Evolutionary conservation across 2,888 invertebrate species (phyloP), one percentile per base, ranked within the genome.

Genomic region (Hydroisotoma schaefferi): DNA sequence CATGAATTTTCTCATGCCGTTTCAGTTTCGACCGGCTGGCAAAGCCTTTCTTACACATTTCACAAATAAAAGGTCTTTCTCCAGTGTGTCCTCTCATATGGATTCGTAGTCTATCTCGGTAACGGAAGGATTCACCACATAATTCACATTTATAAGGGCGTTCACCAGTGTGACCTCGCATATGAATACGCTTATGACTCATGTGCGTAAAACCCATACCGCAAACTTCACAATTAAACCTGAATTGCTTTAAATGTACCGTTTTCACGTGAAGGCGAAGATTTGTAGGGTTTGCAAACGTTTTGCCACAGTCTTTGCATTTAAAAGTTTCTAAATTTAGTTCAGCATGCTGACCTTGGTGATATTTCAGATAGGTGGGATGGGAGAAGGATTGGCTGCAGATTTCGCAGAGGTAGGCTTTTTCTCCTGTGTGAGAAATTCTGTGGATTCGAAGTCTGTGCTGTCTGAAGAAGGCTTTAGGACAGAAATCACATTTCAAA

Each of bases 301-400:
- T 43, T 29, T 55, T 63, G n/a, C 63, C 63, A 28, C 66, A 66
- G 20, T 66, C 33, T 28, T 61, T 53, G 38, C 66, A 66, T 43
- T 58, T 66, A 33, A 52, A 66, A 3, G 63, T 55, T 1, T 44
- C 60, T 4, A 63, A 23, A 20, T 66, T 48, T 2, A 66, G 40
- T 23, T 66, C 66, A 15, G 57, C 57, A 26, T 66, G 66, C 12
- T 55, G 52, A 2, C 63, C 63, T 47, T 66, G 66, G 23, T 66
- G 66, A 25, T 66, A 66, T 25, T 58, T 57, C 15, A 66, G 46
- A 47, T 66, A 66, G 1, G 66, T 55, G 6, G 66, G 66, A 38
- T 66, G 66, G 38, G 49, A 48, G 25, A 66, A 63, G 1, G 66
- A 55, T 26, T 63, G 58, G n/a, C 61, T 56, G 28, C 66, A 66